Base-by-base conservation (phyloP, 2,113 vertebrate species). In the Pterocles burchelli region DNA sequence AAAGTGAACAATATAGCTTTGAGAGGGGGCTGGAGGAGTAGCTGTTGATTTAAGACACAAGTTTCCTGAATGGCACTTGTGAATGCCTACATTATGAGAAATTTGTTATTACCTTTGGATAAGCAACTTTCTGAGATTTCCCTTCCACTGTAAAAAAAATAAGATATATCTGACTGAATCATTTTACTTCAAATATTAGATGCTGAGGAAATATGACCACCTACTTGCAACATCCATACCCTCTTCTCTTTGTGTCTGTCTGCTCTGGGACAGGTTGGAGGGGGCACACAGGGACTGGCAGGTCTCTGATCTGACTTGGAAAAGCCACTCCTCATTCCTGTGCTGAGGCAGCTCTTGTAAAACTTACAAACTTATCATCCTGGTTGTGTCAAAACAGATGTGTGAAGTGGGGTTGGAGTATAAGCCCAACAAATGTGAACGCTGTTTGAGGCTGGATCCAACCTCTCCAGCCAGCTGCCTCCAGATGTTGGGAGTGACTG, bases 241-340 rank as follows among this genome's bases (percentile, higher is more conserved):
- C 25, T 67, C 46, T 81, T 63, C 55, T n/a, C 26, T 75, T 58
- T 2, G 1, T n/a, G 12, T 49, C 46, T 0, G 0, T 36, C n/a
- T 83, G 36, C 24, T 66, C 41, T 29, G 22, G 43, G 21, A 13
- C 16, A 26, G 5, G 21, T 4, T 55, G 70, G 38, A 91, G 52
- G 18, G 13, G 38, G 8, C 26, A 38, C 65, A 51, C 9, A 33
- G 65, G 34, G 43, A 41, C 6, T 62, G 31, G n/a, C 45, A 25
- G 22, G n/a, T 36, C 36, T 75, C 79, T 71, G 78, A 49, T 66
- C 52, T 55, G 20, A 51, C 15, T 36, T 34, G 10, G 29, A 10
- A 81, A 71, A 70, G 20, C 13, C 74, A 48, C 55, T 63, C 48
- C 31, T 85, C 31, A 26, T 83, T 62, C 58, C 18, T 63, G 49